Conservation (phyloP, 2,888 invertebrate species). For the Oscheius sp. region DNA sequence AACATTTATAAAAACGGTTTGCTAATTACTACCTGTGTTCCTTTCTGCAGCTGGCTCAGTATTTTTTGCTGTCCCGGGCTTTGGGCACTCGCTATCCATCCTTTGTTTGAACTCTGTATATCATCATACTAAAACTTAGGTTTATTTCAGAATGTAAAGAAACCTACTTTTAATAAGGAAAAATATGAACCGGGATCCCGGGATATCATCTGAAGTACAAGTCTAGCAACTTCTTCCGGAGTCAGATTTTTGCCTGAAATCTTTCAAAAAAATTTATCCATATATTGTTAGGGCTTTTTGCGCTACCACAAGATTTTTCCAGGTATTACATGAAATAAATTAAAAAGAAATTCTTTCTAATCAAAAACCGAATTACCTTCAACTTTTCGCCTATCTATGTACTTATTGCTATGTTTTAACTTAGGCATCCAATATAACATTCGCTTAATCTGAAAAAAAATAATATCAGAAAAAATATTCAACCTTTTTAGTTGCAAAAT, state of each 20-base stretch:
- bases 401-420: conserved; percentile 89
- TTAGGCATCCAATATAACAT: conserved; percentile 85
- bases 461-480: not conserved
- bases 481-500: conserved; percentile 76
- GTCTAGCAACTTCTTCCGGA: conserved; percentile 63
- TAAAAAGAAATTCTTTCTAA: not conserved
- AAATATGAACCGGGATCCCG: conserved; percentile 68
- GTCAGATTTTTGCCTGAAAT: conserved; percentile 48
- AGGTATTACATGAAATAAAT: no score
- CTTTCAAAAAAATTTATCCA: no score
- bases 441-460: conserved; percentile 72
- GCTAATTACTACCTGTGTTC: conserved; percentile 9
- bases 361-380: conserved; percentile 48
- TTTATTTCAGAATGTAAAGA: conserved; percentile 12
- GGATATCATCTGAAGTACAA: conserved; percentile 70
- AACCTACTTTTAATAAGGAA: conserved; percentile 59
- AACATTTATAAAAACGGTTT: not conserved
- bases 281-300: no score
- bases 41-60: conserved; percentile 39
- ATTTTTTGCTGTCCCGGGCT: conserved; percentile 62
- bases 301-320: no score
- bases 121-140: conserved; percentile 15
- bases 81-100: conserved; percentile 69
- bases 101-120: conserved; percentile 2
- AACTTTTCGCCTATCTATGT: conserved; percentile 79